These are phyloP conservation scores for Euglossa dilemma DNA, from an alignment of 1,140 invertebrate species.

Conservation along the genomic window DNA sequence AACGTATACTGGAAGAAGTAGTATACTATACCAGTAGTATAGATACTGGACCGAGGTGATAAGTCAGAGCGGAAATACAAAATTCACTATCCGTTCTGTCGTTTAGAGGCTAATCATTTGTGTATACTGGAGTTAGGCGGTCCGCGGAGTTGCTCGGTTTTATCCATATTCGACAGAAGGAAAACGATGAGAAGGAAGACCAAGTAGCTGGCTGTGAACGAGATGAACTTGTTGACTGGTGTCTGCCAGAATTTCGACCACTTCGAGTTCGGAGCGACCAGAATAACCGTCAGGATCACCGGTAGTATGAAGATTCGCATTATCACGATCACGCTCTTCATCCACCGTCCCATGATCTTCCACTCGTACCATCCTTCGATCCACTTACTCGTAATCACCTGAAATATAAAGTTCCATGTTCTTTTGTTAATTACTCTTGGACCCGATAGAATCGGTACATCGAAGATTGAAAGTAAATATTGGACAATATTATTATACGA, in stretches of 20 bases:
- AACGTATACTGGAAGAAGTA: constrained; percentile 76
- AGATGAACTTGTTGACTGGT: constrained; percentile 84
- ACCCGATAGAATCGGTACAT: background rate
- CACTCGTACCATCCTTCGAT: constrained; percentile 84
- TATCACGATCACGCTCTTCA: constrained; percentile 75
- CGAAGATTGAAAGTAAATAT: too few relatives aligned
- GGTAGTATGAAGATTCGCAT: constrained; percentile 80
- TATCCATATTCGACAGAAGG: constrained; percentile 83
- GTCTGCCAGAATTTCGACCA: constrained; percentile 79
- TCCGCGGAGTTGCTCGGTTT: constrained; percentile 81
- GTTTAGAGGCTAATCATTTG: constrained; percentile 1
- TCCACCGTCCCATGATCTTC: constrained; percentile 76
- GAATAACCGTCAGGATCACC: constrained; percentile 79
- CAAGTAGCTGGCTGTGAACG: constrained; percentile 84
- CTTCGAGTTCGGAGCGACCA: constrained; percentile 78
- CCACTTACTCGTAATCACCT: constrained; percentile 79
- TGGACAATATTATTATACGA: too few relatives aligned
- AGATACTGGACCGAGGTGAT: background rate
- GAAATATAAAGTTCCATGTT: background rate
- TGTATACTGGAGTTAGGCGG: constrained; percentile 81
- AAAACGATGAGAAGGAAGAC: constrained; percentile 86
- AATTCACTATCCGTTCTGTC: background rate
- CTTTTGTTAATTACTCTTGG: too few relatives aligned
- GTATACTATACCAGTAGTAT: too few relatives aligned
- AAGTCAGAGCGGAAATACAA: background rate